A percentile compares a stretch with the other conserved stretches of the same genome.
Evolutionary conservation across 2,113 vertebrate species (phyloP).

Genomic region (Ptilorrhoa leucosticta): DNA sequence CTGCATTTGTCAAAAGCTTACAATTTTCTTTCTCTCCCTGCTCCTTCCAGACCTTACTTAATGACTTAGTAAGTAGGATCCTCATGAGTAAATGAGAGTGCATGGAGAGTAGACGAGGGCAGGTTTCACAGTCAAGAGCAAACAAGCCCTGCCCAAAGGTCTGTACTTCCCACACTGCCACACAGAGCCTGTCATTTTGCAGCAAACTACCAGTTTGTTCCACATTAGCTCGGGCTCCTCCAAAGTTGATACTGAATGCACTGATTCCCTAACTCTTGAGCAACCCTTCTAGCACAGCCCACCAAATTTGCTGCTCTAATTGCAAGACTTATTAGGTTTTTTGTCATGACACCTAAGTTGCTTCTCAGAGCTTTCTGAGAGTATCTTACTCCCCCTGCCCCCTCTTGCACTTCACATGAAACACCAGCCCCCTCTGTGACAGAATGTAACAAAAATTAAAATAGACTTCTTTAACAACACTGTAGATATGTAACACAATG

Average conservation of each 20-base stretch:
- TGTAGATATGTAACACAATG: not conserved
- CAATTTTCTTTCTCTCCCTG: not conserved
- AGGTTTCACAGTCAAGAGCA: not conserved
- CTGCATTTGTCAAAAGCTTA: not conserved
- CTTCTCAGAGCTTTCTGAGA: not conserved
- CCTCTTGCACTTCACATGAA: not conserved
- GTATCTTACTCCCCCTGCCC: fast-evolving
- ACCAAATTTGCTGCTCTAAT: not conserved
- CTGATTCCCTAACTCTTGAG: not conserved
- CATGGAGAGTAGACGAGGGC: not conserved
- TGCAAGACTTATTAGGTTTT: not conserved
- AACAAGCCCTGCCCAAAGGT: not conserved
- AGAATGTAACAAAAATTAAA: not conserved
- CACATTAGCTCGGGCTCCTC: not conserved
- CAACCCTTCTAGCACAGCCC: not conserved
- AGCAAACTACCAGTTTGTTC: not conserved
- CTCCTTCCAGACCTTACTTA: not conserved
- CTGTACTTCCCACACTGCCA: not conserved
- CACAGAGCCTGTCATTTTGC: not conserved
- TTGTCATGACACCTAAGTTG: not conserved
- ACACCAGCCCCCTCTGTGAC: not conserved
- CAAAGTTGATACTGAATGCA: not conserved
- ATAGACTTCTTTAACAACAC: not conserved
- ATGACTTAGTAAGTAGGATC: not conserved
- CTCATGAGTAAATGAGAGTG: not conserved